These are phyloP conservation scores for Macroglossus sobrinus DNA, from an alignment of 2,113 vertebrate species.

Conservation along the genomic window DNA sequence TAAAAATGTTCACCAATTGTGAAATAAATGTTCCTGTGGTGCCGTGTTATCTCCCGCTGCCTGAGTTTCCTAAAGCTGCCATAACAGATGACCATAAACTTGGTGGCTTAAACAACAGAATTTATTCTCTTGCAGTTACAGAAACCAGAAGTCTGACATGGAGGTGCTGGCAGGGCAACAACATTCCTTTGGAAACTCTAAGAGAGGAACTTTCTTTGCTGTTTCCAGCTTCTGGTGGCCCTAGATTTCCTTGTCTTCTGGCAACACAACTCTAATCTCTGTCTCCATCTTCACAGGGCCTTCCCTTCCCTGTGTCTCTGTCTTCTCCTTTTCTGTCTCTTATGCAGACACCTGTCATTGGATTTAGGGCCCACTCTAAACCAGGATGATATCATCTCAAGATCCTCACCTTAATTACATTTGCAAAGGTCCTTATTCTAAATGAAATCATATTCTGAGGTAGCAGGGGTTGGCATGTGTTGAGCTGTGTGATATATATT, in stretches of 20 bases:
- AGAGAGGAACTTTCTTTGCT: background rate
- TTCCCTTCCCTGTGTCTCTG: background rate
- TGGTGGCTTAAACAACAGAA: background rate
- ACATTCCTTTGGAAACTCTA: background rate
- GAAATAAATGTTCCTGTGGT: background rate
- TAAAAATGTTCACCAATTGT: background rate
- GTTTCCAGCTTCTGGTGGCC: background rate
- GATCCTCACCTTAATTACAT: background rate
- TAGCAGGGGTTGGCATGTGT: background rate
- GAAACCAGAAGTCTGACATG: background rate
- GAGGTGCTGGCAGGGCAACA: background rate
- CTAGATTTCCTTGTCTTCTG: background rate
- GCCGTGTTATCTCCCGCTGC: background rate
- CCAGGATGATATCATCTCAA: background rate
- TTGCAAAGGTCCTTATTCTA: background rate
- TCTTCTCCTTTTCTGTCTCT: background rate
- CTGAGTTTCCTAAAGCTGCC: background rate
- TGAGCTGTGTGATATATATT: background rate
- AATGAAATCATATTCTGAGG: background rate
- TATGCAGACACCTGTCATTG: background rate
- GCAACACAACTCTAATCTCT: background rate
- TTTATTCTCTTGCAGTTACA: background rate
- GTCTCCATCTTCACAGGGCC: background rate
- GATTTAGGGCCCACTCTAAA: background rate
- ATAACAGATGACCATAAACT: background rate